These are phyloP conservation scores for Eciton burchellii DNA, from an alignment of 1,140 invertebrate species.

Conservation along the genomic window DNA sequence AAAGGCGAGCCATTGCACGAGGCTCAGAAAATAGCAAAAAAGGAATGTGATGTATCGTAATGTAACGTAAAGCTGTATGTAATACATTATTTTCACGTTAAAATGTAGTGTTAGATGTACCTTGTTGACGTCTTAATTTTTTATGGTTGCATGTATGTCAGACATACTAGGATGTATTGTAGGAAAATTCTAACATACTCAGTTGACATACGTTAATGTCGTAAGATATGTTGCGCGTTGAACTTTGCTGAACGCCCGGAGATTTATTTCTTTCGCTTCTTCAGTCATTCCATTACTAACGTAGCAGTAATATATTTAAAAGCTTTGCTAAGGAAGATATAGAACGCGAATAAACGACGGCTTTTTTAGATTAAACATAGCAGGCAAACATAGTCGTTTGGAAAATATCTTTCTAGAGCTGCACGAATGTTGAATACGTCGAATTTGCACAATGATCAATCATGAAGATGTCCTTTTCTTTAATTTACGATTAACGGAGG, in stretches of 20 bases:
- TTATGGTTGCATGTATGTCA: neutral
- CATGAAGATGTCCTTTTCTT: neutral
- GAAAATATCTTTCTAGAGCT: slow-evolving; percentile 6
- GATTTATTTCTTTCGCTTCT: slow-evolving; percentile 37
- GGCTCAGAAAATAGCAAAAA: neutral
- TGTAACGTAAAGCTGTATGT: too few relatives aligned
- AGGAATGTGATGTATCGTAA: neutral
- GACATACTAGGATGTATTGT: neutral
- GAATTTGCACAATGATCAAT: slow-evolving; percentile 10
- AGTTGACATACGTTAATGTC: neutral
- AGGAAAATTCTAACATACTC: neutral
- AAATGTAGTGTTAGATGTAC: neutral
- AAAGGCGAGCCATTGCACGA: neutral
- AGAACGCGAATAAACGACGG: slow-evolving; percentile 23
- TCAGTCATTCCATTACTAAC: slow-evolving; percentile 6
- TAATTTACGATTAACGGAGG: slow-evolving; percentile 16
- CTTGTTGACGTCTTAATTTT: slow-evolving; percentile 14
- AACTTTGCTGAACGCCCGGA: slow-evolving; percentile 14
- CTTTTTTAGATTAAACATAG: slow-evolving; percentile 45
- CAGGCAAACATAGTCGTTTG: slow-evolving; percentile 10
- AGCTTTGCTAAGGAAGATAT: slow-evolving; percentile 18
- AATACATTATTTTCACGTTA: neutral
- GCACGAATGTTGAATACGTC: neutral
- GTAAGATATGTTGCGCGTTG: slow-evolving; percentile 19
- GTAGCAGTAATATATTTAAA: slow-evolving; percentile 28